Percentiles rank a stretch among this genome's conserved stretches.
Conservation (phyloP, 2,113 vertebrate species). For the Ictalurus punctatus region DNA sequence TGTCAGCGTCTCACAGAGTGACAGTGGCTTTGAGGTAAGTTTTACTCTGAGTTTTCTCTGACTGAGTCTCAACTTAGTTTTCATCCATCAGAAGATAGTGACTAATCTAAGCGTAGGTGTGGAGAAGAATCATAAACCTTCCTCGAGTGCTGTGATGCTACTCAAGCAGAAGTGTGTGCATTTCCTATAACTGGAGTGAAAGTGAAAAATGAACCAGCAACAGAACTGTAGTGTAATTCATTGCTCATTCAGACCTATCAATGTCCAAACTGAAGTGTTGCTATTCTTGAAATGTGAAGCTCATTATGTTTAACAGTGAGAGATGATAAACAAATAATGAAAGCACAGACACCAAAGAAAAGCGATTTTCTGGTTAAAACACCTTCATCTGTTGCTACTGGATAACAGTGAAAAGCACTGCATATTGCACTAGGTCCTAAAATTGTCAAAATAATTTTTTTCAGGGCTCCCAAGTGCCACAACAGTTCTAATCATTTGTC, state of each 20-base stretch:
- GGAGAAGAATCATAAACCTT: background rate
- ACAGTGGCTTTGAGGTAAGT: conserved; percentile 13
- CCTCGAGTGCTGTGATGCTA: background rate
- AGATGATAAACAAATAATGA: background rate
- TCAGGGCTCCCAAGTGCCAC: background rate
- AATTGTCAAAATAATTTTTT: background rate
- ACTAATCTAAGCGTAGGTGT: conserved; percentile 18
- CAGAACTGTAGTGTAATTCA: background rate
- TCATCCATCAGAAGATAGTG: background rate
- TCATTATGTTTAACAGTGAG: background rate
- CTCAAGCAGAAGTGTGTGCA: background rate
- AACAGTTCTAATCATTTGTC: background rate
- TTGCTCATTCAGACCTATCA: background rate
- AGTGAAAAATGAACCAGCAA: background rate
- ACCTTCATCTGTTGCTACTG: background rate
- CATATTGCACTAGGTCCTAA: background rate
- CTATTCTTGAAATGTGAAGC: background rate
- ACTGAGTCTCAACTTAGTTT: conserved; percentile 2
- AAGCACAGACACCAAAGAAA: background rate
- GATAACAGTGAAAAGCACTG: background rate
- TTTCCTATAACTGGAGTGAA: background rate
- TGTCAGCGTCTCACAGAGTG: background rate
- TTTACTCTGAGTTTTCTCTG: conserved; percentile 10
- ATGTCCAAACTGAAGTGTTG: background rate
- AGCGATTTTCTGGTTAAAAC: background rate